phyloP scores from a whole-genome alignment of 2,797 vertebrate species.

The Podarcis siculus region DNA sequence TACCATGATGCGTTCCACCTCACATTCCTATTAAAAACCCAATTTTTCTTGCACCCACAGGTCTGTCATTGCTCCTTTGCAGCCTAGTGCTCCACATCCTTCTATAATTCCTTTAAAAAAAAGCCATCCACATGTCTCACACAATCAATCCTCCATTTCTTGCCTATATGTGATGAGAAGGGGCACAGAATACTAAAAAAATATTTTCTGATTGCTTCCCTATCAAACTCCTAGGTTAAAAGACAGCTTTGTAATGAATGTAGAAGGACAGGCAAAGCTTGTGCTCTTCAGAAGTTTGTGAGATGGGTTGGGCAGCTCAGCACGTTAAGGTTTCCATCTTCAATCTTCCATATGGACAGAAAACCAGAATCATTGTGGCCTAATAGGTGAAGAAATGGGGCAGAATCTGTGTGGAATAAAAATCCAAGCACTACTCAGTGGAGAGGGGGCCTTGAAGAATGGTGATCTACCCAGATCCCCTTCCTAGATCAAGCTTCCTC shows the following conservation, averaged over 20 bases:
- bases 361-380: neutral
- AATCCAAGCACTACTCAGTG: neutral
- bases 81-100: slow-evolving; percentile 8
- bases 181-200: neutral
- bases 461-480: too few relatives aligned
- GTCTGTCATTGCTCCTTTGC: neutral
- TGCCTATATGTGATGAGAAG: fast-evolving
- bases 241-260: neutral
- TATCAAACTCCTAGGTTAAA: neutral
- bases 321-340: neutral
- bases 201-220: neutral
- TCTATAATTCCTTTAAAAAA: neutral
- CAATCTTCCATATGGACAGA: neutral
- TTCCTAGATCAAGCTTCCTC: too few relatives aligned
- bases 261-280: neutral
- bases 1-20: neutral
- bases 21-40: neutral
- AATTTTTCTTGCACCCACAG: neutral
- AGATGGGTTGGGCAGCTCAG: neutral
- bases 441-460: too few relatives aligned
- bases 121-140: neutral
- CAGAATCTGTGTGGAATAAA: neutral
- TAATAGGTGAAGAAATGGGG: neutral
- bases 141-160: neutral
- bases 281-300: neutral